Base-by-base conservation (phyloP, 1,140 invertebrate species). In the Drosophila leontia region DNA sequence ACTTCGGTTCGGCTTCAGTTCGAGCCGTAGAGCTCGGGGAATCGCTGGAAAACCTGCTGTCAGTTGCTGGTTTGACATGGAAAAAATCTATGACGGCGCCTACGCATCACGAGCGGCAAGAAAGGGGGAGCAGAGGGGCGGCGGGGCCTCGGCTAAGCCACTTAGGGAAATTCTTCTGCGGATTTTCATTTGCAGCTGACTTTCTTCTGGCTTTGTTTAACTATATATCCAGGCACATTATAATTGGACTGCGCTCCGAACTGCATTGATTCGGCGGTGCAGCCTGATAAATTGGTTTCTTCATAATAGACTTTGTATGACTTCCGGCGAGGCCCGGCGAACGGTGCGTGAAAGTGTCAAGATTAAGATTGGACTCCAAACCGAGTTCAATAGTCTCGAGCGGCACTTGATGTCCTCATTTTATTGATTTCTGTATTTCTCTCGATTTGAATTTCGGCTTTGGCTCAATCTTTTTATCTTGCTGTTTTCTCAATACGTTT, bases 111-210 rank as follows among this genome's bases (percentile, higher is more conserved):
- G 62, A 80, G 62, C 80, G 67, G 56, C 71, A n/a, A 42, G 51
- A 58, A 51, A 47, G 48, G 63, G 59, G 44, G 35, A 64, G 32
- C 13, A 17, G 56, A 37, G 50, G 8, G 19, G 37, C 37, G 39
- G 64, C 19, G 42, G 35, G 51, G 60, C 44, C 65, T 59, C 55
- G 77, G 82, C 71, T 83, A 78, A 87, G 85, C 82, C 75, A 81
- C 85, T 87, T 87, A 87, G 84, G 85, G 80, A 88, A 87, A 87
- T 87, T 87, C 85, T 87, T 90, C 69, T 65, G 76, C 80, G 69
- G 84, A 84, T 87, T 87, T 87, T 87, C 85, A 88, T 87, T 84
- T 86, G 45, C 71, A 72, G 65, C 57, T 64, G 77, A 88, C 84
- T 87, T 87, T 87, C 83, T 83, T 88, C 76, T 29, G 58, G 57